Percentiles rank a stretch among this genome's conserved stretches.
Conservation (phyloP, 2,113 vertebrate species). For the Gasterosteus aculeatus region DNA sequence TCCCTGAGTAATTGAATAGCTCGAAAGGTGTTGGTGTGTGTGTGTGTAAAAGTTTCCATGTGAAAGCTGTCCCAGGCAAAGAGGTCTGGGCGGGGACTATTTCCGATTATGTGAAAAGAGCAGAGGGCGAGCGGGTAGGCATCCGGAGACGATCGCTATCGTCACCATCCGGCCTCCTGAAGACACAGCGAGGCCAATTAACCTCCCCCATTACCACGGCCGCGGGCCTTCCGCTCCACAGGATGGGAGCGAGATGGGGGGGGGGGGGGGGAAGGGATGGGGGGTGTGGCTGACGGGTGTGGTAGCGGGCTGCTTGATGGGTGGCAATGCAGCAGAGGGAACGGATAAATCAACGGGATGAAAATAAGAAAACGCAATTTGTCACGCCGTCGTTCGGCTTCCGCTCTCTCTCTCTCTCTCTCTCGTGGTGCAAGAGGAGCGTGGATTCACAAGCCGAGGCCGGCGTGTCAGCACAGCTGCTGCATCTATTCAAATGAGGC, state of each 20-base stretch:
- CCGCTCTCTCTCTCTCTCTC: constrained; percentile 13
- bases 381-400: constrained; percentile 60
- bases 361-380: constrained; percentile 75
- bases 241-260: constrained; percentile 28
- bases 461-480: constrained; percentile 66
- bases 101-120: constrained; percentile 32
- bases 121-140: constrained; percentile 23
- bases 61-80: constrained; percentile 15
- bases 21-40: constrained; percentile 11
- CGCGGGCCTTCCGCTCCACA: constrained; percentile 36
- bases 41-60: constrained; percentile 4
- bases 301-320: constrained; percentile 16
- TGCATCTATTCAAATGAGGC: constrained; percentile 69
- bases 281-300: background rate
- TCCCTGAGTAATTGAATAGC: constrained; percentile 39
- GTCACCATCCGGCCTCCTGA: constrained; percentile 41
- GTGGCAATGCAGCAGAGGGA: constrained; percentile 34
- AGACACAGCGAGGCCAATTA: constrained; percentile 65
- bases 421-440: constrained; percentile 37
- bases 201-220: constrained; percentile 48
- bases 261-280: constrained; percentile 45
- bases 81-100: constrained; percentile 15
- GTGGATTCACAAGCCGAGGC: constrained; percentile 41
- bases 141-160: constrained; percentile 16
- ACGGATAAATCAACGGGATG: constrained; percentile 68